Conservation (phyloP, 2,888 invertebrate genomes). For the Ctena decussata region DNA sequence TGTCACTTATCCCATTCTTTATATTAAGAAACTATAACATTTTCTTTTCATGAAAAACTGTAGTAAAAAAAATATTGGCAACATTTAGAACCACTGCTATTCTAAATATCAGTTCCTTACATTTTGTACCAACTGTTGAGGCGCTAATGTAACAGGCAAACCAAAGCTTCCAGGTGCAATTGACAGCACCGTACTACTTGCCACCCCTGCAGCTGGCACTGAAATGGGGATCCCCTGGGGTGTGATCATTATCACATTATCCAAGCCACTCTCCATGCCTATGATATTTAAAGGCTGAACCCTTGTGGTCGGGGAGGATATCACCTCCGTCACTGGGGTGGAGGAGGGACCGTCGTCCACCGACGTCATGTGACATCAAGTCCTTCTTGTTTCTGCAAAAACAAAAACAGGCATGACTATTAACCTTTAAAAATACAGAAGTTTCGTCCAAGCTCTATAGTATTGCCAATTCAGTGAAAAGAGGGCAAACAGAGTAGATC, state of each 20-base stretch:
- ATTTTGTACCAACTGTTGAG: background rate
- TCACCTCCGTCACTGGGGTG: slow-evolving; percentile 32
- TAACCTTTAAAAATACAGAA: too few relatives aligned
- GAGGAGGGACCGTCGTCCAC: slow-evolving; percentile 45
- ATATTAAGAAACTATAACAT: too few relatives aligned
- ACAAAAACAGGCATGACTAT: background rate
- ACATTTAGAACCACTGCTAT: too few relatives aligned
- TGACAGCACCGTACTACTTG: slow-evolving; percentile 56
- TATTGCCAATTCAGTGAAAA: too few relatives aligned
- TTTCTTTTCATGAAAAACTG: too few relatives aligned
- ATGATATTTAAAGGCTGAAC: slow-evolving; percentile 57
- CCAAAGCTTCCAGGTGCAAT: slow-evolving; percentile 80
- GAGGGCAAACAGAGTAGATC: too few relatives aligned
- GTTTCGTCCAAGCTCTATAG: too few relatives aligned
- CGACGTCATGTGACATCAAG: slow-evolving; percentile 66
- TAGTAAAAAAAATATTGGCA: too few relatives aligned
- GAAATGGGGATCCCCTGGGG: slow-evolving; percentile 52
- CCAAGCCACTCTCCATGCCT: slow-evolving; percentile 65
- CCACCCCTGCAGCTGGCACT: slow-evolving; percentile 19
- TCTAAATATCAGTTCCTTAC: too few relatives aligned
- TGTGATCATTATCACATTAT: slow-evolving; percentile 79
- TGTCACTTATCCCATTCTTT: too few relatives aligned
- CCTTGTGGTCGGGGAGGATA: slow-evolving; percentile 25
- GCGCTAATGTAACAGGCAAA: slow-evolving; percentile 78
- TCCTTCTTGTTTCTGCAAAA: slow-evolving; percentile 33